A percentile compares a stretch with the other conserved stretches of the same genome.
phyloP scores from a whole-genome alignment of 2,888 invertebrate species.

The Ophioninae sp. region DNA sequence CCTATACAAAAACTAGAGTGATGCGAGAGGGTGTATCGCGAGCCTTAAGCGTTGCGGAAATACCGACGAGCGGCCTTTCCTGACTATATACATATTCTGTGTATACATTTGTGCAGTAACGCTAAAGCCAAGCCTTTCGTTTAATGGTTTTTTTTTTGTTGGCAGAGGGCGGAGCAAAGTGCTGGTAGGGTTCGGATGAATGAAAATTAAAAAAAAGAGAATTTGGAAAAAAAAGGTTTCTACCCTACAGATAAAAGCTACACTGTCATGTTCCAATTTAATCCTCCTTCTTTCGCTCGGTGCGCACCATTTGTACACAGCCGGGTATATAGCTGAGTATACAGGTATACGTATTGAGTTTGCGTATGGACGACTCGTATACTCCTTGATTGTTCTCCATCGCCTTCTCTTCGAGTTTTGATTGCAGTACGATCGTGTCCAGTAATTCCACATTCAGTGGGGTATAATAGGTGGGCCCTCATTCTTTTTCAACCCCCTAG shows the following conservation, averaged over 20 bases:
- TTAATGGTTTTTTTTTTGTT: constrained; percentile 50
- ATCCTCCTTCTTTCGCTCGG: constrained; percentile 57
- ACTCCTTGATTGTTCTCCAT: constrained; percentile 61
- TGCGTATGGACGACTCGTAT: constrained; percentile 49
- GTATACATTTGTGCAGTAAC: constrained; percentile 32
- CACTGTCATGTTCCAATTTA: constrained; percentile 60
- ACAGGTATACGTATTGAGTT: constrained; percentile 50
- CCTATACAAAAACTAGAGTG: constrained; percentile 31
- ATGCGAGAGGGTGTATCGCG: constrained; percentile 33
- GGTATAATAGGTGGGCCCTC: constrained; percentile 48
- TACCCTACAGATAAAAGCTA: constrained; percentile 50
- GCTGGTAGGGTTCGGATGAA: constrained; percentile 42
- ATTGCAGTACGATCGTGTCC: constrained; percentile 55
- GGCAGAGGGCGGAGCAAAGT: constrained; percentile 30
- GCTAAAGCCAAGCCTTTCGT: constrained; percentile 38
- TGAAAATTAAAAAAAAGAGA: constrained; percentile 46
- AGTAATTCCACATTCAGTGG: constrained; percentile 59
- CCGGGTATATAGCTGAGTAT: too few relatives aligned
- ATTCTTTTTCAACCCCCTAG: constrained; percentile 31
- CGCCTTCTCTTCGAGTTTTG: constrained; percentile 44
- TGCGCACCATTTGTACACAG: constrained; percentile 15
- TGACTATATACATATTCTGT: constrained; percentile 15
- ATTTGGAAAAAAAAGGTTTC: constrained; percentile 38
- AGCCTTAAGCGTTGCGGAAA: constrained; percentile 45
- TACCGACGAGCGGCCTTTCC: constrained; percentile 42